Conservation (phyloP, 2,113 vertebrate genomes). For the Paradoxurus hermaphroditus region DNA sequence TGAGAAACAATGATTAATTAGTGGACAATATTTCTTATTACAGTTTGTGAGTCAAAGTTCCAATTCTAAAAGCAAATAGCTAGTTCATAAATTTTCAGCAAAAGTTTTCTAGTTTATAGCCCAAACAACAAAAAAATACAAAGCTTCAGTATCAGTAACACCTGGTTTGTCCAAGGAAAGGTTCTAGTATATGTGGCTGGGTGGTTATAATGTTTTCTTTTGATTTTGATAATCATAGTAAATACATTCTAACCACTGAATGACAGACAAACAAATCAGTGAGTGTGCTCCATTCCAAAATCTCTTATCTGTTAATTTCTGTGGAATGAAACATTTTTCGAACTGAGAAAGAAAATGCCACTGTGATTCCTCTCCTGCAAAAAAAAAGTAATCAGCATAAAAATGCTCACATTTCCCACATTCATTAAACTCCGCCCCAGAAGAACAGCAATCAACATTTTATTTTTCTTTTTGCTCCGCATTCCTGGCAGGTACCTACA, state of each 20-base stretch:
- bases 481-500: constrained; percentile 30
- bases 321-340: constrained; percentile 45
- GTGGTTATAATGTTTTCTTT: constrained; percentile 58
- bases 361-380: constrained; percentile 11
- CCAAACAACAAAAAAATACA: constrained; percentile 38
- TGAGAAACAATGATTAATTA: not conserved
- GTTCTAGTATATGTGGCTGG: not conserved
- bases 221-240: constrained; percentile 59
- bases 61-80: constrained; percentile 2
- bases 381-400: constrained; percentile 46
- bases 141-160: constrained; percentile 53
- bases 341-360: constrained; percentile 62
- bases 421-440: not conserved
- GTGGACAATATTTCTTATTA: not conserved
- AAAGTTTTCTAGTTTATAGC: not conserved
- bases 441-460: constrained; percentile 50
- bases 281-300: constrained; percentile 39
- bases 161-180: constrained; percentile 38
- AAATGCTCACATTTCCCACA: constrained; percentile 54
- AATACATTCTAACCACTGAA: constrained; percentile 52
- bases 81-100: constrained; percentile 28
- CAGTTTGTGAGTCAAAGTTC: not conserved
- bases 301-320: constrained; percentile 66
- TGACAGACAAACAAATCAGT: constrained; percentile 64
- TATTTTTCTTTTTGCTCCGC: constrained; percentile 38